Base-by-base conservation (phyloP, 2,888 invertebrate species). In the Apodemia mormo region DNA sequence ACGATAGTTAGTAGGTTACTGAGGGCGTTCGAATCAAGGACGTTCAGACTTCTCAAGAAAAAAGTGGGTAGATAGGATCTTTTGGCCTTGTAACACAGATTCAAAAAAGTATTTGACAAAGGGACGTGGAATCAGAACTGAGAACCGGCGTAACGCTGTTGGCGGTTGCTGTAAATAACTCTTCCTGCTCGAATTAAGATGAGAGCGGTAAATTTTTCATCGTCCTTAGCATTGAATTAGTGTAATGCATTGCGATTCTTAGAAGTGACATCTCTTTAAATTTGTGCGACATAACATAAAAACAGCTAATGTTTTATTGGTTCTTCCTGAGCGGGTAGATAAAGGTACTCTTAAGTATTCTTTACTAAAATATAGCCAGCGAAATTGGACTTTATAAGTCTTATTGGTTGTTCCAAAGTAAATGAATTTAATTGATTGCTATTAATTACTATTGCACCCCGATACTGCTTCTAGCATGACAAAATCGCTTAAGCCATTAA, bases 131-230 rank as follows among this genome's bases (percentile, higher is more conserved):
- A 76, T 83, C 82, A 80, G 79, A 78, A 82, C 79, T 81, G 80
- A 77, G 80, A 79, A 49, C 80, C 69, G 65, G 67, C 68, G 71
- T 52, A 71, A 71, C 76, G 76, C 65, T 71, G 77, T 77, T 77
- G 73, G 70, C 75, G 73, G 76, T 76, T 76, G 72, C 80, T 80
- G 75, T 80, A 84, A 87, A 88, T 84, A 79, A 83, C 80, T 79
- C 80, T 86, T 88, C 87, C 88, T 86, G 84, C 77, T 81, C 71
- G 76, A 76, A 77, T 76, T 72, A 79, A 84, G 84, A 85, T 88
- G 82, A 86, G 88, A 89, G 84, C 78, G 73, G 76, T 81, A 80
- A 82, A 82, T 84, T 81, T 81, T 82, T 85, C 80, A 82, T 77
- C 81, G 78, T 80, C 78, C 77, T 73, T 67, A 76, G 71, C 76